These are phyloP conservation scores for Candidula unifasciata DNA, from an alignment of 2,888 invertebrate species.

Conservation along the genomic window DNA sequence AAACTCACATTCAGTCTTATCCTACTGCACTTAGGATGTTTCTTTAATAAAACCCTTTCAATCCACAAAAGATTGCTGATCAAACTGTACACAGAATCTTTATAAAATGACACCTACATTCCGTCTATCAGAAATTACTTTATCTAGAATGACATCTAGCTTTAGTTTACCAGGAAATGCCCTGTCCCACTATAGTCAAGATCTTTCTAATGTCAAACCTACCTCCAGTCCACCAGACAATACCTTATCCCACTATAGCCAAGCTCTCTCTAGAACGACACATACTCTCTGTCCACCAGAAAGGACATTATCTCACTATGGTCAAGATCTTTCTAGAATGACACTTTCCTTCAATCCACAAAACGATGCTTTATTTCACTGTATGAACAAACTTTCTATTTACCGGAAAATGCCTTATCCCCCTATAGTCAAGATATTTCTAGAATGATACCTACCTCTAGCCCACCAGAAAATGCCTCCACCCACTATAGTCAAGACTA, in stretches of 20 bases:
- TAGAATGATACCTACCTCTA: neutral
- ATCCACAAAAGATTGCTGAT: too few relatives aligned
- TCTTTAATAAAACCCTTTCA: too few relatives aligned
- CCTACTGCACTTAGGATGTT: too few relatives aligned
- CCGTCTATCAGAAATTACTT: too few relatives aligned
- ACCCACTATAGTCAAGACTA: too few relatives aligned
- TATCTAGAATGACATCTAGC: too few relatives aligned
- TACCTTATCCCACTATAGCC: too few relatives aligned
- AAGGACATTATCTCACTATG: neutral
- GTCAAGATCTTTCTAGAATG: neutral
- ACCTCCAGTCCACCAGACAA: constrained; percentile 59
- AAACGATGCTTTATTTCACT: neutral
- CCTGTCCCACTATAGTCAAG: neutral
- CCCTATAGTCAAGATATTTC: neutral
- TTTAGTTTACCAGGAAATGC: neutral
- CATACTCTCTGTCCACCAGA: neutral
- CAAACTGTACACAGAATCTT: too few relatives aligned
- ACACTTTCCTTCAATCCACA: neutral
- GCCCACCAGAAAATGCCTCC: too few relatives aligned
- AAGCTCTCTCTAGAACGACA: neutral
- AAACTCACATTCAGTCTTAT: too few relatives aligned
- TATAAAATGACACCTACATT: too few relatives aligned
- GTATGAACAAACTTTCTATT: too few relatives aligned
- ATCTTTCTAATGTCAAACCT: constrained; percentile 5
- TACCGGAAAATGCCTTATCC: neutral